Base-by-base conservation (phyloP, 2,888 invertebrate species). In the Pocota personata region DNA sequence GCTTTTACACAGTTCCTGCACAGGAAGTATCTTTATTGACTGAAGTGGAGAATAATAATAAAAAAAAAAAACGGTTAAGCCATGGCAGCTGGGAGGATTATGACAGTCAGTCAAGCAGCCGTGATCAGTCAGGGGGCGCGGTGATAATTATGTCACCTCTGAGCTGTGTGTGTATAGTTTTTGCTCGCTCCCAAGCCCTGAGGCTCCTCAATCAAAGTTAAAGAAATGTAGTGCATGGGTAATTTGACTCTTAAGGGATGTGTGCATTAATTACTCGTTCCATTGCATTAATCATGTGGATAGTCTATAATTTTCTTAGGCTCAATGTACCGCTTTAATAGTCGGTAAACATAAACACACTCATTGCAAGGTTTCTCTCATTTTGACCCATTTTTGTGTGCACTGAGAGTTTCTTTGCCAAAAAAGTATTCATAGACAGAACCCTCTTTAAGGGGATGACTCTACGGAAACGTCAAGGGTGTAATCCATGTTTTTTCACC, bases 91-190 rank as follows among this genome's bases (percentile, higher is more conserved):
- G 83, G 32, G 52, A 69, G 69, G 79, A 79, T 79, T 75, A 84
- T 75, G 69, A 75, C 69, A 83, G 55, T 67, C 62, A 43, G 62
- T 67, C 64, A 76, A 84, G 80, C 76, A 76, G 76, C 48, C 55
- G 35, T 37, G 58, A 66, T 71, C 50, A 71, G 43, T 71, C 80
- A 75, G 80, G 58, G 62, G 84, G 76, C 64, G 75, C 80, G 66
- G 82, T 72, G 75, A 62, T 67, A 86, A 86, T 87, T 77, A 82
- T 82, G 86, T 87, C 86, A 87, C 86, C 82, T 87, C 37, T 32
- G 66, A 66, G 58, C 8, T 52, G 71, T 84, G 67, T 62, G 40
- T 21, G 66, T 40, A 66, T 43, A 27, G 30, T 72, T 67, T 76
- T 76, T 76, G 46, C 48, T 7, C 32, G 12, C 46, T 24, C 12